phyloP scores from a whole-genome alignment of 2,888 invertebrate species.

The Drosophila vallismaia region DNA sequence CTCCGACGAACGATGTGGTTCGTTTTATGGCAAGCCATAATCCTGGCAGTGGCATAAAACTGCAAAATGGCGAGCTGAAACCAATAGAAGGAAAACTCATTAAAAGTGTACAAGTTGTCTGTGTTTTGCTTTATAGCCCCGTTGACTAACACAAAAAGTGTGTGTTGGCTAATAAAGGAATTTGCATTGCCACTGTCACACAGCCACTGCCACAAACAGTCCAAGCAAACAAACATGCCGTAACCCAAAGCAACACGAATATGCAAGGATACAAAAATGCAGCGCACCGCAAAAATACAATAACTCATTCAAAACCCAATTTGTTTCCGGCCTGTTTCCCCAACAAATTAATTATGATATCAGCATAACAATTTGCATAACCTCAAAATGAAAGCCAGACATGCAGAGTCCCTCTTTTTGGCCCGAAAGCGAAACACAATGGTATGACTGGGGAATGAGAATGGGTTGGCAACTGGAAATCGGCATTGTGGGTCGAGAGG shows the following conservation, averaged over 20 bases:
- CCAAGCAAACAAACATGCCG: conserved; percentile 2
- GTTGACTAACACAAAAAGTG: conserved; percentile 4
- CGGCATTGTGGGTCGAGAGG: not conserved
- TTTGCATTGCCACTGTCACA: conserved; percentile 4
- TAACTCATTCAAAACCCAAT: conserved; percentile 79
- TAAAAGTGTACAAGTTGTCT: conserved; percentile 28
- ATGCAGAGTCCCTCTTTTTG: conserved; percentile 30
- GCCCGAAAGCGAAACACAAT: conserved; percentile 33
- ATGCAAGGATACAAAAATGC: conserved; percentile 55
- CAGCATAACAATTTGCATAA: conserved; percentile 79
- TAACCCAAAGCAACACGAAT: conserved; percentile 16
- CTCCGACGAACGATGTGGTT: conserved; percentile 20
- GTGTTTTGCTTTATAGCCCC: conserved; percentile 7
- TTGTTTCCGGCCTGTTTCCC: conserved; percentile 77
- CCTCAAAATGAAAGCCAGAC: conserved; percentile 75
- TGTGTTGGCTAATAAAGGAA: conserved; percentile 9
- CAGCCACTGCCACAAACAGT: not conserved
- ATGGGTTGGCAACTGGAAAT: conserved; percentile 6
- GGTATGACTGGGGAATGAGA: conserved; percentile 11
- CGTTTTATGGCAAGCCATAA: conserved; percentile 31
- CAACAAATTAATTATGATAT: conserved; percentile 79
- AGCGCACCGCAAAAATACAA: conserved; percentile 70
- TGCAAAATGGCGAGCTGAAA: conserved; percentile 30
- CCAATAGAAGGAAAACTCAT: conserved; percentile 43
- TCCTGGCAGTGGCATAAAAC: conserved; percentile 28